Conservation (phyloP, 2,797 vertebrate species). For the Gallirallus australis region DNA sequence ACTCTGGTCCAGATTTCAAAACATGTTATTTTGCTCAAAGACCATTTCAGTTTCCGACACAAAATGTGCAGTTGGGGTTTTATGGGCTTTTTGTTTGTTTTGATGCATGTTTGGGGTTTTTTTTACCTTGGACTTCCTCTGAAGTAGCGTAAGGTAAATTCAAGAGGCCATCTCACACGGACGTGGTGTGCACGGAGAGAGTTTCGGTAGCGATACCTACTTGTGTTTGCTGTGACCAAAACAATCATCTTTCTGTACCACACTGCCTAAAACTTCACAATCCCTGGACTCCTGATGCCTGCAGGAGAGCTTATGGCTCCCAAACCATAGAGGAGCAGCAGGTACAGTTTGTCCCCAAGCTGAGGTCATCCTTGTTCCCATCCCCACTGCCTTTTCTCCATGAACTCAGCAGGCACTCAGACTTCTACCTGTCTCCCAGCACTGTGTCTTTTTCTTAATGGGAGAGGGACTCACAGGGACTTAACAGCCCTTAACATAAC, state of each 20-base stretch:
- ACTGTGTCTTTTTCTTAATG: neutral
- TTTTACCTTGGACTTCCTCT: neutral
- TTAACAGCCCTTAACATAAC: neutral
- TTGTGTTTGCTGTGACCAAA: neutral
- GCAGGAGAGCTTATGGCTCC: neutral
- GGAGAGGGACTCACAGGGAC: neutral
- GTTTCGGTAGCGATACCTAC: neutral
- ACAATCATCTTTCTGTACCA: neutral
- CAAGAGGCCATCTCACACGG: neutral
- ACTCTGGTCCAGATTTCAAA: slow-evolving; percentile 1
- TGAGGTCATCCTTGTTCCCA: neutral
- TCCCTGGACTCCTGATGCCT: neutral
- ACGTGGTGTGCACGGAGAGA: neutral
- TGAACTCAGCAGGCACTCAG: neutral
- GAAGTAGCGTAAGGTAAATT: neutral
- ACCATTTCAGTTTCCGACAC: neutral
- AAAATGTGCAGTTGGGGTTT: neutral
- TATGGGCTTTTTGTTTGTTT: neutral
- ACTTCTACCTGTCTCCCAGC: neutral
- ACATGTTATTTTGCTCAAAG: neutral
- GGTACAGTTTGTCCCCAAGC: accelerated
- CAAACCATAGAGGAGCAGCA: neutral
- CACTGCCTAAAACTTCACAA: neutral
- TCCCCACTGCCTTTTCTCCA: neutral
- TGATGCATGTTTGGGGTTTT: neutral